Evolutionary conservation across 2,888 invertebrate species (phyloP).

Genomic region (Drosophila neotestacea): DNA sequence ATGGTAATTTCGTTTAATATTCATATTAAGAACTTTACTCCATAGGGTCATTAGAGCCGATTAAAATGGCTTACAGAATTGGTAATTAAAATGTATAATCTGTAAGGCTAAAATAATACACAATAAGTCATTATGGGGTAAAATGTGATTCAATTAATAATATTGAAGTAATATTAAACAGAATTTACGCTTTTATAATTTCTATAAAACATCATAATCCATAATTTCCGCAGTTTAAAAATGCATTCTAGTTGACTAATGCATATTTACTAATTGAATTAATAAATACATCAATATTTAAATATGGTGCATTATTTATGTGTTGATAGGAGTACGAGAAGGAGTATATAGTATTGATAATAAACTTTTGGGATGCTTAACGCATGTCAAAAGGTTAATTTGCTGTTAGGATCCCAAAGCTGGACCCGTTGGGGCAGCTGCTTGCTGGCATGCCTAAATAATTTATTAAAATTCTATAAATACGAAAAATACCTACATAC

Average conservation of each 20-base stretch:
- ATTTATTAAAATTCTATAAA: conserved; percentile 59
- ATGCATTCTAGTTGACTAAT: conserved; percentile 32
- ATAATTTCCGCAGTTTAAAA: conserved; percentile 53
- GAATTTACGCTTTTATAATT: conserved; percentile 18
- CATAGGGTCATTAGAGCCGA: not conserved
- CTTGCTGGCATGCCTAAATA: conserved; percentile 47
- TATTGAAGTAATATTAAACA: conserved; percentile 22
- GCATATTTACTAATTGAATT: conserved; percentile 68
- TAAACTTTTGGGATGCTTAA: conserved; percentile 36
- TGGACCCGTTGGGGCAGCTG: conserved; percentile 23
- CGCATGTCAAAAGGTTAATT: conserved; percentile 58
- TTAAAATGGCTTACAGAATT: not conserved
- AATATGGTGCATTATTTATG: conserved; percentile 49
- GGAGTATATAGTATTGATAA: conserved; percentile 5
- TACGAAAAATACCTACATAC: conserved; percentile 25
- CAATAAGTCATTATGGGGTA: conserved; percentile 3
- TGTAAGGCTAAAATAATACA: not conserved
- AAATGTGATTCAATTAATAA: conserved; percentile 11
- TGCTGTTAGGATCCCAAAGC: conserved; percentile 19
- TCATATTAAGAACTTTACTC: not conserved
- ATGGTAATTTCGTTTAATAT: not conserved
- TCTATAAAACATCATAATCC: conserved; percentile 40
- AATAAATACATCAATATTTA: conserved; percentile 46
- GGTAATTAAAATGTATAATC: conserved; percentile 2
- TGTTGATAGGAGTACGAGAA: not conserved